phyloP scores from a whole-genome alignment of 1,140 invertebrate genomes.

The Thereuonema tuberculata region DNA sequence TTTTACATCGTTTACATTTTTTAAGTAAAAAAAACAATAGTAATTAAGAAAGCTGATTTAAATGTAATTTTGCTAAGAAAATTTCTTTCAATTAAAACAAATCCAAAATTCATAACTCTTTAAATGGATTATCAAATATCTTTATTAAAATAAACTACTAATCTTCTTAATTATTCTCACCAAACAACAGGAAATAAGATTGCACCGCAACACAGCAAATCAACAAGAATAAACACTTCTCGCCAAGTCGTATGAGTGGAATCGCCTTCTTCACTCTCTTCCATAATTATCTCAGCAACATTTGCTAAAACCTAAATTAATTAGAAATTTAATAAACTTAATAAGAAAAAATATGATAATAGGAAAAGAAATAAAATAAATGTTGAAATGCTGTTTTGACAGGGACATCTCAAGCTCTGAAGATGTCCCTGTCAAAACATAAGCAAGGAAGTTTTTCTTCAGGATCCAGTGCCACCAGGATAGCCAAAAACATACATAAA shows the following conservation, averaged over 20 bases:
- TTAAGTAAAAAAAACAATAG: too few species aligned
- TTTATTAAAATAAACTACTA: too few species aligned
- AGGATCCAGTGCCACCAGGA: too few species aligned
- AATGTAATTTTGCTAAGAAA: too few species aligned
- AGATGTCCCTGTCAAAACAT: slow-evolving; percentile 4
- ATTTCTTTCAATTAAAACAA: too few species aligned
- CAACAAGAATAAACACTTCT: slow-evolving; percentile 85
- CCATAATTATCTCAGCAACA: slow-evolving; percentile 91
- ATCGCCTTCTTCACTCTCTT: slow-evolving; percentile 92
- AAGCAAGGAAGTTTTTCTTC: too few species aligned
- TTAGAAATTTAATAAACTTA: not conserved
- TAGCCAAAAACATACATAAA: too few species aligned
- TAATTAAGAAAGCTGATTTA: too few species aligned
- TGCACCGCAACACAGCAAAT: slow-evolving; percentile 91
- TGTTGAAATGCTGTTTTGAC: too few species aligned
- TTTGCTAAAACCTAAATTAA: slow-evolving; percentile 72
- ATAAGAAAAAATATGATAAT: slow-evolving; percentile 4
- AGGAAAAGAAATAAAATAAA: not conserved
- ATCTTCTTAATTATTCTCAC: slow-evolving; percentile 31
- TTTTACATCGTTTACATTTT: too few species aligned
- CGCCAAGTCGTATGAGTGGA: slow-evolving; percentile 78
- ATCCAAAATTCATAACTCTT: too few species aligned
- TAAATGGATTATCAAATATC: too few species aligned
- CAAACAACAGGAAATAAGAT: slow-evolving; percentile 92
- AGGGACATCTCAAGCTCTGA: not conserved